Percentiles rank a stretch among this genome's conserved stretches.
Evolutionary conservation across 2,888 invertebrate genomes (phyloP).

Genomic region (Crioceris asparagi): DNA sequence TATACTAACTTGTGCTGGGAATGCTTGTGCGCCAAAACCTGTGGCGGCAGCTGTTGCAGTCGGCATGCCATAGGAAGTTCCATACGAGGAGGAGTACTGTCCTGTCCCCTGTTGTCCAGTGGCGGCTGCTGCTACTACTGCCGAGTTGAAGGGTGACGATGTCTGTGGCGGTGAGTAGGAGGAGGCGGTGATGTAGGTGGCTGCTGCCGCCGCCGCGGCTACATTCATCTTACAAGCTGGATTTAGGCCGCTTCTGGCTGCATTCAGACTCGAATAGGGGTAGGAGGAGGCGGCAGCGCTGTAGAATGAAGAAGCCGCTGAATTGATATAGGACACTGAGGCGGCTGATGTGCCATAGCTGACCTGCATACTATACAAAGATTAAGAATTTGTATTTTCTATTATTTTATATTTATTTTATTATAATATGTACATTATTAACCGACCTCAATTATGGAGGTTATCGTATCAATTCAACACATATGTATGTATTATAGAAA

Average conservation of each 20-base stretch:
- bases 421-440: slow-evolving; percentile 5
- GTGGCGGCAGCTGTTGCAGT: slow-evolving; percentile 39
- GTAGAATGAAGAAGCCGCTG: slow-evolving; percentile 34
- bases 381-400: neutral
- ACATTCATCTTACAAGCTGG: slow-evolving; percentile 49
- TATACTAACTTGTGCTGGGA: slow-evolving; percentile 44
- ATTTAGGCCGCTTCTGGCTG: slow-evolving; percentile 32
- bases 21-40: slow-evolving; percentile 41
- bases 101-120: slow-evolving; percentile 7
- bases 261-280: slow-evolving; percentile 38
- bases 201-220: slow-evolving; percentile 35
- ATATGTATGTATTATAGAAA: too few species aligned
- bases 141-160: slow-evolving; percentile 35
- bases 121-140: slow-evolving; percentile 34
- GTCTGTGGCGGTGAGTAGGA: neutral
- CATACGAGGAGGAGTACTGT: slow-evolving; percentile 37
- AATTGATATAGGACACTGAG: slow-evolving; percentile 33
- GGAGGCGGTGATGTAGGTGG: neutral
- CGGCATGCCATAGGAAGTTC: slow-evolving; percentile 43
- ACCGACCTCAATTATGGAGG: too few species aligned
- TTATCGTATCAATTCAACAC: too few species aligned
- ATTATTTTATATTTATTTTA: neutral
- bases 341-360: slow-evolving; percentile 37
- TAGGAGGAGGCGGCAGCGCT: slow-evolving; percentile 35
- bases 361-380: slow-evolving; percentile 38